Conservation (phyloP, 2,888 invertebrate species). For the Eristalis arbustorum region DNA sequence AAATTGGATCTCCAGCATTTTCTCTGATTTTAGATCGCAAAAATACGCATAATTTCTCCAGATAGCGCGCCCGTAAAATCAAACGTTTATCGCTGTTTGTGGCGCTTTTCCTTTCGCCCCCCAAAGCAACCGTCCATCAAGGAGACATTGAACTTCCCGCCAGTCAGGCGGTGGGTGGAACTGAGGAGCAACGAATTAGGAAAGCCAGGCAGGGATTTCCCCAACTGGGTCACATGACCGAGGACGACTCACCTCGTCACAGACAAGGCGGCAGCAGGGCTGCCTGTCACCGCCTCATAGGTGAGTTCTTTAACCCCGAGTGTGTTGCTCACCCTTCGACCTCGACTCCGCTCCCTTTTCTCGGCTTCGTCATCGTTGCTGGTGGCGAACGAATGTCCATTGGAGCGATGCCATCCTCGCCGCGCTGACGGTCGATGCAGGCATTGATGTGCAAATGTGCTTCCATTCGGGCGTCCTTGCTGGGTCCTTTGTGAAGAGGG, state of each 20-base stretch:
- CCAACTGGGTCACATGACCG: neutral
- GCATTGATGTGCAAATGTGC: neutral
- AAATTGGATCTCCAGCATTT: neutral
- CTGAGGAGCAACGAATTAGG: neutral
- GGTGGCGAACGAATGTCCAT: neutral
- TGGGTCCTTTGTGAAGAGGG: neutral
- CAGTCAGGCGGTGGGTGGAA: neutral
- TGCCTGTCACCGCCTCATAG: neutral
- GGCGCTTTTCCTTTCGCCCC: too few relatives aligned
- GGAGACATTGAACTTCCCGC: neutral
- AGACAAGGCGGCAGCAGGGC: neutral
- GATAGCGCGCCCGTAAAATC: neutral
- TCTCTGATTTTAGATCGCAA: neutral
- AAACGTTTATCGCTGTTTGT: neutral
- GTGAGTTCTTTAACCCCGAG: neutral
- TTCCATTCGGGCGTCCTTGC: neutral
- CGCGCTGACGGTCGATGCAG: neutral
- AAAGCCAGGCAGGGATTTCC: neutral
- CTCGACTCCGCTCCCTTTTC: neutral
- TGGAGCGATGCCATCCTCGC: neutral
- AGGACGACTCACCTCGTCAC: neutral
- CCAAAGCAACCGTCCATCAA: neutral
- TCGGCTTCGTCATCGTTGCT: neutral
- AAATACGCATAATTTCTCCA: neutral
- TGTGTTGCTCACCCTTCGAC: neutral